Base-by-base conservation (phyloP, 2,888 invertebrate genomes). In the Hydraecia micacea region DNA sequence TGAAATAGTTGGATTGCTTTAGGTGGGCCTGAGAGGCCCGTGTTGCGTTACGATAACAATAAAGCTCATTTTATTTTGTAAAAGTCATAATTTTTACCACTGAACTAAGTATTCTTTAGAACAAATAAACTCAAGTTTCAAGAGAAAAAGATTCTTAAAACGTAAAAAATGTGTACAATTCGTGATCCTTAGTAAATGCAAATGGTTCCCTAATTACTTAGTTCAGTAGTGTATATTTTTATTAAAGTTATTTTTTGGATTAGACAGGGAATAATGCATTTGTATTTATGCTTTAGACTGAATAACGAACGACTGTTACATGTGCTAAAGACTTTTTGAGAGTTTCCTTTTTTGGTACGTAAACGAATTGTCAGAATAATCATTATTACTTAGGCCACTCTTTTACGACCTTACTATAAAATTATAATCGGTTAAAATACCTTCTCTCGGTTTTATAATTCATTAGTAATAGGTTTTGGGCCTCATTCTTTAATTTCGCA, bases 271-370 rank as follows among this genome's bases (percentile, higher is more conserved):
- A 85, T 85, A 85, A 83, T 93, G 95, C 95, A 95, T 95, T 95
- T 94, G 86, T 91, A 93, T 93, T 90, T 90, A 91, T 91, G 90
- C 90, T 93, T 91, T 91, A 91, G 95, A 95, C 94, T 95, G 94
- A 95, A 87, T 82, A 89, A 90, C 87, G 84, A 91, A 88, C 89
- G 94, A 95, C 95, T 95, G 94, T 87, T 91, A 90, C 75, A 90
- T 93, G 95, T 95, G 95, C 95, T 95, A 95, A 95, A 94, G 70
- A 81, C 79, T 93, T 94, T 94, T 92, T 90, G 91, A 92, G 88
- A 83, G 84, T 93, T 91, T 92, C 91, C 89, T 83, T 87, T 28
- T 87, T 84, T 86, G 79, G 81, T 81, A 88, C 46, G 74, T 80
- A 68, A 79, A 76, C 73, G 65, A 81, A 79, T 81, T 80, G 77